Base-by-base conservation (phyloP, 2,888 invertebrate genomes). In the Hemithea aestivaria region DNA sequence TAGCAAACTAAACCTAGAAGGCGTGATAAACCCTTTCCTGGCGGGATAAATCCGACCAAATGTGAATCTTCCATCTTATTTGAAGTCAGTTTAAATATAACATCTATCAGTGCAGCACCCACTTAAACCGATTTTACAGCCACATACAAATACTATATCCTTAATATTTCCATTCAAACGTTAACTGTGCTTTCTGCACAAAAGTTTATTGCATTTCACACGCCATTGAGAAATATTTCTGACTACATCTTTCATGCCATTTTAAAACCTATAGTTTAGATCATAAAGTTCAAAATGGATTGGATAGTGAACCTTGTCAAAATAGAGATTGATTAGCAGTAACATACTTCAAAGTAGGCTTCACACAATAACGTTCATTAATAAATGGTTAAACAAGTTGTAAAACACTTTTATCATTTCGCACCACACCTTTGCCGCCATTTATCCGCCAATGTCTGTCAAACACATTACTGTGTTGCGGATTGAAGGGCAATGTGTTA, bases 131-230 rank as follows among this genome's bases (percentile, higher is more conserved):
- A 20, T 16, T 46, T 47, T 40, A 49, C 38, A 43, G 23, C 45
- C 35, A 44, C 16, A 26, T 29, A 43, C 31, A 29, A n/a, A n/a
- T 11, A 40, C 38, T 35, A 45, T 40, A 51, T 45, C 45, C 48
- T 44, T 44, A 46, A 45, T 48, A 45, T 48, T 41, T 44, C 51
- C 43, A 40, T 51, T 51, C 48, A 46, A 37, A 45, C 35, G 20
- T 42, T 45, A 47, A 40, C 40, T 36, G 38, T 42, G 28, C 30
- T 40, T 41, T 49, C 43, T 45, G 36, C 38, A 30, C 26, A 32
- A 48, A 45, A 31, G 45, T 58, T 52, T 43, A 53, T 47, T 45
- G 41, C 48, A 46, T 56, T 59, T 64, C 51, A 52, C 58, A 53
- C 45, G 37, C 30, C 24, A 45, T 49, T 61, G 58, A 47, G 51